Evolutionary conservation across 1,140 invertebrate species (phyloP), one percentile per base, ranked within the genome.

Genomic region (Drosophila pruinosa): DNA sequence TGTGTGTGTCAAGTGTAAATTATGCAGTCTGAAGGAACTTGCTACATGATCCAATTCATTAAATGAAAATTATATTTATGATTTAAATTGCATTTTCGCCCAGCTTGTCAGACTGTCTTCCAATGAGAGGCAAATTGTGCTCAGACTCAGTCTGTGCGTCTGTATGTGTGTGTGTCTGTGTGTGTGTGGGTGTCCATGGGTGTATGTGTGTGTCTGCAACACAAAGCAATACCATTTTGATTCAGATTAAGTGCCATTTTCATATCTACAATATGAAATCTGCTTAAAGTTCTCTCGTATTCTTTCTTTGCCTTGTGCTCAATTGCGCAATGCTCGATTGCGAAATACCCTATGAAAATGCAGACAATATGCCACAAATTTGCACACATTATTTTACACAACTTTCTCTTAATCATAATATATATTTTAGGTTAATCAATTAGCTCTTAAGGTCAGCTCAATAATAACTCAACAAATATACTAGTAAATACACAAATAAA

Each of bases 51-150:
- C 81, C 77, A 85, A 85, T 86, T 86, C 82, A 86, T 86, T 86
- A 86, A 75, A 81, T 58, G 70, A 71, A 85, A 88, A 86, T 86
- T 81, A 88, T 81, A 86, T 86, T 86, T 77, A 77, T 86, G 81
- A 86, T 86, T 86, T 72, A 86, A 81, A 86, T 81, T 81, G 65
- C 82, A 86, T 81, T 80, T 88, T 71, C 47, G 61, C 61, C 4
- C 41, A n/a, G 54, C 47, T 39, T 59, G 39, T n/a, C 53, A 53
- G n/a, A n/a, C n/a, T n/a, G n/a, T n/a, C n/a, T n/a, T n/a, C 41
- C 22, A 71, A 56, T 65, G 47, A 21, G 57, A 53, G 14, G 21
- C 48, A 75, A 45, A 14, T 39, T 41, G 39, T 41, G 15, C 14
- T 8, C 39, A 39, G 21, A 22, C 8, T 10, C 8, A 14, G 34